phyloP scores from a whole-genome alignment of 2,113 vertebrate genomes.

The Rana temporaria region DNA sequence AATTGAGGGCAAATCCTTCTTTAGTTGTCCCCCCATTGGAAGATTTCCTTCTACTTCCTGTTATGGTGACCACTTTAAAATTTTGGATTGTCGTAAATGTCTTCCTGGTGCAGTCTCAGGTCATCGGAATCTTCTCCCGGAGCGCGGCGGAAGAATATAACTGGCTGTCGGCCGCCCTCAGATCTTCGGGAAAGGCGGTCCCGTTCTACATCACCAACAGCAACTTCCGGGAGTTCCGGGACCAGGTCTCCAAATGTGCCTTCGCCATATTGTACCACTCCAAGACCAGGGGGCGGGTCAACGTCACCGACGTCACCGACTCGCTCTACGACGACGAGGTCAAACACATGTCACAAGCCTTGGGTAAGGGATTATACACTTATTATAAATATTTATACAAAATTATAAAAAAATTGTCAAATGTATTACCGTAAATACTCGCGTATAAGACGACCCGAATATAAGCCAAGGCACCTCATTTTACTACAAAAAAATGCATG shows the following conservation, averaged over 20 bases:
- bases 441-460: no score
- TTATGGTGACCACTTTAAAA: no score
- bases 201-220: slow-evolving; percentile 15
- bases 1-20: no score
- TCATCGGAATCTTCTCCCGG: slow-evolving; percentile 17
- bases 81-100: no score
- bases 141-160: neutral
- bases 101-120: neutral
- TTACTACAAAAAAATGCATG: no score
- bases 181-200: neutral
- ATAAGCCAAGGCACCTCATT: no score
- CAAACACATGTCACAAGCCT: neutral
- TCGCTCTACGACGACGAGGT: slow-evolving; percentile 22
- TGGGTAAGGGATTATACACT: slow-evolving; percentile 3
- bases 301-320: slow-evolving; percentile 38
- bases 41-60: no score
- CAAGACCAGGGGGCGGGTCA: slow-evolving; percentile 6
- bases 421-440: no score
- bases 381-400: no score
- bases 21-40: no score
- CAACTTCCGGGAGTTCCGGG: neutral
- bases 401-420: no score
- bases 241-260: neutral
- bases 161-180: neutral
- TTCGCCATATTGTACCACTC: slow-evolving; percentile 35